phyloP scores from a whole-genome alignment of 2,888 invertebrate genomes.

The Caenorhabditis becei region DNA sequence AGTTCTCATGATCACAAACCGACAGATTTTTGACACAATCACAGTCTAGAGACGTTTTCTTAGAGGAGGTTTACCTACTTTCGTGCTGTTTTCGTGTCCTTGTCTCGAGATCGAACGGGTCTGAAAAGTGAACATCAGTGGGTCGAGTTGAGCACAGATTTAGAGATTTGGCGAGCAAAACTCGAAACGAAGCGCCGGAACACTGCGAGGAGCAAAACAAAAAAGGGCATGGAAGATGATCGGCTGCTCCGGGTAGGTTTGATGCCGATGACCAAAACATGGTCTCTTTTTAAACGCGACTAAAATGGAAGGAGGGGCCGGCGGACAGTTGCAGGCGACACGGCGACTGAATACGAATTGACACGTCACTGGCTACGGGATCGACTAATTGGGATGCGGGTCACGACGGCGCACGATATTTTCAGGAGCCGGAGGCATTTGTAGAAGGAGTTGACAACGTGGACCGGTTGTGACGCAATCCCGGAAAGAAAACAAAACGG shows the following conservation, averaged over 20 bases:
- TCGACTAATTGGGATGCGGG: constrained; percentile 18
- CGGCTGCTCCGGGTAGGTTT: background rate
- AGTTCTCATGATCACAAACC: constrained; percentile 1
- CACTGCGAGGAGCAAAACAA: background rate
- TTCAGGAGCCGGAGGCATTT: constrained; percentile 22
- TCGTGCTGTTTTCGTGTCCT: background rate
- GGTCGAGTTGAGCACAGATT: background rate
- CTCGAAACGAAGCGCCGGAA: too few species aligned
- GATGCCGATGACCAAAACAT: constrained; percentile 35
- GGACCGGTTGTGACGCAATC: constrained; percentile 24
- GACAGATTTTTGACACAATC: background rate
- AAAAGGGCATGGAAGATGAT: constrained; percentile 16
- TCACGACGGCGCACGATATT: constrained; percentile 40
- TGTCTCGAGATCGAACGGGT: background rate
- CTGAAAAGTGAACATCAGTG: background rate
- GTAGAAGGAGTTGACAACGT: constrained; percentile 12
- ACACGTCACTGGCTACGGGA: constrained; percentile 25
- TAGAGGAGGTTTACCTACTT: background rate
- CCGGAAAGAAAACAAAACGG: constrained; percentile 24
- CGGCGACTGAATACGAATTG: constrained; percentile 40
- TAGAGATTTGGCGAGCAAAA: too few species aligned
- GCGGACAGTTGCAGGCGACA: constrained; percentile 41
- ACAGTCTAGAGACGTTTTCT: background rate
- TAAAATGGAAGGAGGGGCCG: constrained; percentile 39
- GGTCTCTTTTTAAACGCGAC: constrained; percentile 20